These are phyloP conservation scores for Spodoptera picta DNA, from an alignment of 2,888 invertebrate genomes.

Conservation along the genomic window DNA sequence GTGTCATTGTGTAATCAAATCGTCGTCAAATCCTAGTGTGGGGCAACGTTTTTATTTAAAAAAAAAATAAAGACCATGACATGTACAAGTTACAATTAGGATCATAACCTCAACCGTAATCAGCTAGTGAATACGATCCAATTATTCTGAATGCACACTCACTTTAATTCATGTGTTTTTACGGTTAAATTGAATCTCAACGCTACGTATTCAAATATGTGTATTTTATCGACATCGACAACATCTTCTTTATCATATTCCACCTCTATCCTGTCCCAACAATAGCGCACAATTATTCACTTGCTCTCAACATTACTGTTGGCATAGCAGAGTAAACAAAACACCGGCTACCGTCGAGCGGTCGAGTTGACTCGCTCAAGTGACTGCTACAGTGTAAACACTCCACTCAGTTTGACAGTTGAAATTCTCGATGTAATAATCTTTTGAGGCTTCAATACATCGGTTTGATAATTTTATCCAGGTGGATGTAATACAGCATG, in stretches of 20 bases:
- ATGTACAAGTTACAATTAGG: too few species aligned
- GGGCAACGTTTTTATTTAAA: too few species aligned
- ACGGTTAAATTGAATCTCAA: too few species aligned
- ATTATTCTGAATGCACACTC: too few species aligned
- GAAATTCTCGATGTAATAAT: conserved; percentile 60
- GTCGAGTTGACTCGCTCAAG: conserved; percentile 72
- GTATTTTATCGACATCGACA: conserved; percentile 14
- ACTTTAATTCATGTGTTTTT: too few species aligned
- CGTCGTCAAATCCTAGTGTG: too few species aligned
- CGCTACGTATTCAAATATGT: neutral
- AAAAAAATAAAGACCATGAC: too few species aligned
- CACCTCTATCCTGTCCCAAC: conserved; percentile 63
- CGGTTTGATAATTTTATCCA: conserved; percentile 10
- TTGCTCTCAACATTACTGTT: conserved; percentile 69
- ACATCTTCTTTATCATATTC: conserved; percentile 21
- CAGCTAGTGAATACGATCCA: too few species aligned
- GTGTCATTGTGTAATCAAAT: too few species aligned
- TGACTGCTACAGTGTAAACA: conserved; percentile 74
- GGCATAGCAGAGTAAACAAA: conserved; percentile 79
- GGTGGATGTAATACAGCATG: neutral
- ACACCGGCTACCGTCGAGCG: conserved; percentile 79
- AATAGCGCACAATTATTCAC: conserved; percentile 74
- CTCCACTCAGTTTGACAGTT: conserved; percentile 64
- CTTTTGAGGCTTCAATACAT: conserved; percentile 31
- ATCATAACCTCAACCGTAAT: too few species aligned